Evolutionary conservation across 2,113 vertebrate genomes (phyloP).

Genomic region (Platysteira castanea): DNA sequence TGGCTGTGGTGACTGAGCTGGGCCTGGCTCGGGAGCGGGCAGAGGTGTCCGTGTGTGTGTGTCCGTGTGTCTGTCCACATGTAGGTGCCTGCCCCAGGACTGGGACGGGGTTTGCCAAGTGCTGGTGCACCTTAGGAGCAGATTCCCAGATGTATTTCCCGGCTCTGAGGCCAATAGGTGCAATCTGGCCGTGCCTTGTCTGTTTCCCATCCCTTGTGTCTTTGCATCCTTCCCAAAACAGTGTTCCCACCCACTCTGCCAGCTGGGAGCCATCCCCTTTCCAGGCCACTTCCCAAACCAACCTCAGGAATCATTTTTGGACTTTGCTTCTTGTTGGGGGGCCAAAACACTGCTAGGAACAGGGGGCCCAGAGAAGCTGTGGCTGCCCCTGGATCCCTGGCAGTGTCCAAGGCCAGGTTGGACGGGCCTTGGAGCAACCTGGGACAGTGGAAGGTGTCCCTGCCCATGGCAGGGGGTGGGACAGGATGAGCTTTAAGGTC

Average conservation of each 20-base stretch:
- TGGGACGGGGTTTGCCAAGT: background rate
- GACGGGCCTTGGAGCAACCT: fast-evolving
- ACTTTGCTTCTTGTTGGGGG: background rate
- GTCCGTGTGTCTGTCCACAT: background rate
- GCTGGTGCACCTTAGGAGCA: background rate
- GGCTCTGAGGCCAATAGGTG: background rate
- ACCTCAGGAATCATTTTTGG: background rate
- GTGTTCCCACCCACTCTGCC: background rate
- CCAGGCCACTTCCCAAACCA: background rate
- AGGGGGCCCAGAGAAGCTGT: background rate
- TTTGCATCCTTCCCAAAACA: background rate
- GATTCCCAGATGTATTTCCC: background rate
- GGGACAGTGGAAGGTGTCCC: background rate
- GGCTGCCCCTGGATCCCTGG: background rate
- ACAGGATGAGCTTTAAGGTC: background rate
- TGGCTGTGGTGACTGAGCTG: background rate
- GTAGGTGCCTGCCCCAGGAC: background rate
- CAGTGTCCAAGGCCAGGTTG: background rate
- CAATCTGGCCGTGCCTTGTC: background rate
- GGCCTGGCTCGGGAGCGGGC: background rate
- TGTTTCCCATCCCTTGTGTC: fast-evolving
- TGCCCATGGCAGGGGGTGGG: background rate
- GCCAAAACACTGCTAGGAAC: background rate
- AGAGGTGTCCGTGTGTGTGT: background rate
- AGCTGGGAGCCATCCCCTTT: background rate